Evolutionary conservation across 2,888 invertebrate species (phyloP).

Genomic region (Mesorhabditis belari): DNA sequence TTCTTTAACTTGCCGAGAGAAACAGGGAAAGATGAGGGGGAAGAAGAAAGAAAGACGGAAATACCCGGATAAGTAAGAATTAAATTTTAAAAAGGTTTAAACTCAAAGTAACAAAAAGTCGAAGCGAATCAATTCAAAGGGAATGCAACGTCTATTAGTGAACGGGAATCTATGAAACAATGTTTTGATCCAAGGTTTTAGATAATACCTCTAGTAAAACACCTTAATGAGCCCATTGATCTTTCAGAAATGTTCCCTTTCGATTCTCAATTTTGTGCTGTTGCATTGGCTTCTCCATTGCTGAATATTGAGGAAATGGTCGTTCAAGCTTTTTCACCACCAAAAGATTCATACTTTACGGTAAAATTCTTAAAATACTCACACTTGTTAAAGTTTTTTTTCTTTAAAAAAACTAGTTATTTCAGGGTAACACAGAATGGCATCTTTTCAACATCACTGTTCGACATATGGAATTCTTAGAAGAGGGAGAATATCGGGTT

Average conservation of each 20-base stretch:
- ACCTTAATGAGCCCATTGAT: background rate
- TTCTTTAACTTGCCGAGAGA: no score
- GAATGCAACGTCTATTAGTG: no score
- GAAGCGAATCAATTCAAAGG: no score
- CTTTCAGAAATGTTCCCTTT: slow-evolving; percentile 31
- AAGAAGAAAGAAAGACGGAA: no score
- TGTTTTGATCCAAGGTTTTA: background rate
- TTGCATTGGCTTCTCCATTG: slow-evolving; percentile 48
- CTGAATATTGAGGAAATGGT: slow-evolving; percentile 48
- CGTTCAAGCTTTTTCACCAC: slow-evolving; percentile 40
- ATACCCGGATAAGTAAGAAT: no score
- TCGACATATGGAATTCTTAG: slow-evolving; percentile 44
- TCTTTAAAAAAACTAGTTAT: background rate
- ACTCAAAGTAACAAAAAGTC: no score
- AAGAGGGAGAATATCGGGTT: slow-evolving; percentile 48
- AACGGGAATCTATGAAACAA: no score
- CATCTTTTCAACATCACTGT: slow-evolving; percentile 49
- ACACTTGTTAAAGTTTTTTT: background rate
- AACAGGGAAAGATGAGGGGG: no score
- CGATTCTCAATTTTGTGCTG: slow-evolving; percentile 44
- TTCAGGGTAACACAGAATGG: slow-evolving; percentile 51
- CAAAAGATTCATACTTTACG: slow-evolving; percentile 42
- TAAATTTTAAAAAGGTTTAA: no score
- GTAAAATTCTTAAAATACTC: slow-evolving; percentile 8
- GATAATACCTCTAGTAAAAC: background rate